Conservation (phyloP, 2,888 invertebrate species). For the Parnassius mnemosyne region DNA sequence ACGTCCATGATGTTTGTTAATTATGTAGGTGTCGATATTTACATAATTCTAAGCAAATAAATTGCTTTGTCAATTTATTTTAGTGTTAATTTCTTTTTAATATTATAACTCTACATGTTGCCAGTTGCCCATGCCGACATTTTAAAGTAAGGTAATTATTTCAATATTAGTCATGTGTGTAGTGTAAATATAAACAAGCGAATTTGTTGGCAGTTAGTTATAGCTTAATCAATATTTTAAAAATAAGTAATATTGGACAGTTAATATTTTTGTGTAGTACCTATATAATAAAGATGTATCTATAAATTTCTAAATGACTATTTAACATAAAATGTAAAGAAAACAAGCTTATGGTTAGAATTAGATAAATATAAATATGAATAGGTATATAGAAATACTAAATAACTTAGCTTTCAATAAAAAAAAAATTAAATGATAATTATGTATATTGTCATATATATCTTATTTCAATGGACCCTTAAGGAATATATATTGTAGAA, state of each 20-base stretch:
- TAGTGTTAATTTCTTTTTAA: background rate
- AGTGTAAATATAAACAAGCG: background rate
- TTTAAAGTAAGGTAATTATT: too few relatives aligned
- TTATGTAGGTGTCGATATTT: slow-evolving; percentile 32
- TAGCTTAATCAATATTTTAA: background rate
- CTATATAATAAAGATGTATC: background rate
- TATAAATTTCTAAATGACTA: slow-evolving; percentile 8
- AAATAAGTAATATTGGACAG: background rate
- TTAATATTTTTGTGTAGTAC: background rate
- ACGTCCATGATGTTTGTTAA: slow-evolving; percentile 60
- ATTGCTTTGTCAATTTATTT: background rate
- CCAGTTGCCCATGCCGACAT: background rate
- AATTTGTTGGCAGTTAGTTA: background rate
- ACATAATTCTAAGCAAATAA: slow-evolving; percentile 10
- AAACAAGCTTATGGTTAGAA: slow-evolving; percentile 46
- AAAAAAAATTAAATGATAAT: slow-evolving; percentile 1
- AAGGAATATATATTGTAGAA: background rate
- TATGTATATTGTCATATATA: background rate
- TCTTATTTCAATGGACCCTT: background rate
- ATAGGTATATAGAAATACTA: background rate
- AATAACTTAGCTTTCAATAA: slow-evolving; percentile 4
- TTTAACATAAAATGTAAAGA: slow-evolving; percentile 29
- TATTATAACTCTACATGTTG: background rate
- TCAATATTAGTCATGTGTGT: too few relatives aligned
- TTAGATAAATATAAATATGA: slow-evolving; percentile 33